phyloP scores from a whole-genome alignment of 2,888 invertebrate species.

The Branchellion lobata region DNA sequence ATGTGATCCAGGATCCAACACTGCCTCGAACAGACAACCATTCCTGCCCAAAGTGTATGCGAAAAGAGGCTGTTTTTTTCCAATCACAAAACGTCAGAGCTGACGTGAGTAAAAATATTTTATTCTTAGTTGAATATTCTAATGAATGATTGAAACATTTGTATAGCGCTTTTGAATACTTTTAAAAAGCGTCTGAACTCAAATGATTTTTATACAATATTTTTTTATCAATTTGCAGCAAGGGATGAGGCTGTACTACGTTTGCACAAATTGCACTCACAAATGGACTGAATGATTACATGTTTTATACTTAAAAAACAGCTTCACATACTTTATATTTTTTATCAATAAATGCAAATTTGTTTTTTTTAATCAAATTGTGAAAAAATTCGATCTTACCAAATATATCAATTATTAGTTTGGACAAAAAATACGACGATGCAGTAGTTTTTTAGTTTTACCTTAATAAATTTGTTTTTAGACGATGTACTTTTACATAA shows the following conservation, averaged over 20 bases:
- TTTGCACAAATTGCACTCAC: slow-evolving; percentile 91
- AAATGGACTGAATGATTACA: slow-evolving; percentile 83
- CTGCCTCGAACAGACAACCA: slow-evolving; percentile 96
- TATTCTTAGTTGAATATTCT: background rate
- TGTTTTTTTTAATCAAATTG: no score
- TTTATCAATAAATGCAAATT: no score
- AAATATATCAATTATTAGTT: no score
- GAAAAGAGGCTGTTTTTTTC: slow-evolving; percentile 96
- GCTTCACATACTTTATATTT: no score
- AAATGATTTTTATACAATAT: background rate
- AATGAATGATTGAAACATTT: slow-evolving; percentile 6
- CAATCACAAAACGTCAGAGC: slow-evolving; percentile 93
- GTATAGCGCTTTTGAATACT: background rate
- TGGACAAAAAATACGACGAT: no score
- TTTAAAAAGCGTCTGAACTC: background rate
- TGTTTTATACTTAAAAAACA: no score
- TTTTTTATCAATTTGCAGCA: slow-evolving; percentile 66
- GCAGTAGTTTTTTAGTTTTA: no score
- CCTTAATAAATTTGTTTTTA: no score
- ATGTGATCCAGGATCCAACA: slow-evolving; percentile 97
- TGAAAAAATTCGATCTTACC: no score
- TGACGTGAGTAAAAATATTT: slow-evolving; percentile 67
- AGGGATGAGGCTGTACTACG: slow-evolving; percentile 95
- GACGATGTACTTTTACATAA: no score
- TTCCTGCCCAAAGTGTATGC: slow-evolving; percentile 91